Conservation (phyloP, 64 coral and sea anemone genomes). For the Cladopsammia gracilis region DNA sequence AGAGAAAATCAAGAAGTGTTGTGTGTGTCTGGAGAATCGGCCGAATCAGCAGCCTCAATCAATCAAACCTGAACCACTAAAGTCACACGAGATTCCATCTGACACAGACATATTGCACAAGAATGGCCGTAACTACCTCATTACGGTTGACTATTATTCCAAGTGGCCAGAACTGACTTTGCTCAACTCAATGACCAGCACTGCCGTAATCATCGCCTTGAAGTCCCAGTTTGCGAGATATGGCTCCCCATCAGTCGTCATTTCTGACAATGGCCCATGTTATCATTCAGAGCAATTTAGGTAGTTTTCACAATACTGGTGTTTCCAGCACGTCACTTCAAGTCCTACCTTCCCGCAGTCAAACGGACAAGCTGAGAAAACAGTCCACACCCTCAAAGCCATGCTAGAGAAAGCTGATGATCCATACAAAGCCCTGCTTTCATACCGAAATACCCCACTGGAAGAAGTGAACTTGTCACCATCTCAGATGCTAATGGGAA, state of each 20-base stretch:
- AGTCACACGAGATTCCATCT: slow-evolving; percentile 12
- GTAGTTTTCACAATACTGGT: too few species aligned
- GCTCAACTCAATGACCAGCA: slow-evolving; percentile 53
- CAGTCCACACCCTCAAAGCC: slow-evolving; percentile 45
- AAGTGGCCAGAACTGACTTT: slow-evolving; percentile 67
- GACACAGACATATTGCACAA: slow-evolving; percentile 26
- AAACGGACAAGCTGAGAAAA: too few species aligned
- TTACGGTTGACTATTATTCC: slow-evolving; percentile 61
- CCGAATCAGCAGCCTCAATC: slow-evolving; percentile 13
- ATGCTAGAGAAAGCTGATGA: slow-evolving; percentile 54
- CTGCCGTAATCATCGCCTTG: slow-evolving; percentile 45
- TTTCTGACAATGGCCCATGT: slow-evolving; percentile 37
- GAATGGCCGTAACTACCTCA: slow-evolving; percentile 46
- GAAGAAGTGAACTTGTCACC: slow-evolving; percentile 55
- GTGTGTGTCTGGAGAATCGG: slow-evolving; percentile 14
- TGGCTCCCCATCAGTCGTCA: too few species aligned
- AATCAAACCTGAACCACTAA: too few species aligned
- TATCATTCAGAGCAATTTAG: neutral
- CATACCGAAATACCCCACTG: slow-evolving; percentile 61
- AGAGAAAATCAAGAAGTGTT: slow-evolving; percentile 35
- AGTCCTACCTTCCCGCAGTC: too few species aligned
- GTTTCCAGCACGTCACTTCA: too few species aligned
- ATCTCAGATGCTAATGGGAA: slow-evolving; percentile 54
- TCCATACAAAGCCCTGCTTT: slow-evolving; percentile 30
- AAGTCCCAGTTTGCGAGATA: too few species aligned